Evolutionary conservation across 2,113 vertebrate species (phyloP), one percentile per base, ranked within the genome.

Genomic region (Lasiurus borealis): DNA sequence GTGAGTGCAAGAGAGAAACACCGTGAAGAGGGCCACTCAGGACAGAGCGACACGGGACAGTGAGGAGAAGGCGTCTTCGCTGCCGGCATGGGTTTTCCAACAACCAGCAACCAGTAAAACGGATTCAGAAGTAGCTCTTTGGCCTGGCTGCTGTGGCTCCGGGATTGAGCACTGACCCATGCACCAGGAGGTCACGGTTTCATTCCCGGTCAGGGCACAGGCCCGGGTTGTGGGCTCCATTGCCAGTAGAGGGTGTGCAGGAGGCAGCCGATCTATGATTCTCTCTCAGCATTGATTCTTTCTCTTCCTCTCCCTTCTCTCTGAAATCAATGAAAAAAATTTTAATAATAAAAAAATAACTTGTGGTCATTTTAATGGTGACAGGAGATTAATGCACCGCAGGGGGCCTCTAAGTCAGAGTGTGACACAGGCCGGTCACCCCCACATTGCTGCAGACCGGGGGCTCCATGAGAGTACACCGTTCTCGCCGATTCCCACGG

Each of bases 1-100:
- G 85, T 97, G 73, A 90, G 97, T 97, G 96, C 95, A 95, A 97
- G 94, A 25, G 85, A 95, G 93, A 95, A 95, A 92, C 75, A 75
- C 50, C 1, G 1, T 6, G 84, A 93, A 5, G 36, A 1, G 86
- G 72, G 93, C 97, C 96, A 90, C 86, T 93, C 94, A 94, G 95
- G 97, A 93, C 72, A 95, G 85, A 83, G 90, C 0, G 0, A 59
- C 92, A 80, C 78, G 72, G n/a, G 29, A 31, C 83, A 54, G 64
- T 10, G 86, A 87, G 64, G 10, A 94, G 78, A 90, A 9, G 34
- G 78, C 44, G 72, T 85, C 66, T 68, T 40, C 40, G 72, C 48
- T 23, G 81, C 46, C 86, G 62, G 25, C 80, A 31, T 50, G 94
- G 86, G 87, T 23, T 46, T 94, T 86, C 57, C 92, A 76, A 52